These are phyloP conservation scores for Scaptomyza graminum DNA, from an alignment of 1,140 invertebrate species.

Conservation along the genomic window DNA sequence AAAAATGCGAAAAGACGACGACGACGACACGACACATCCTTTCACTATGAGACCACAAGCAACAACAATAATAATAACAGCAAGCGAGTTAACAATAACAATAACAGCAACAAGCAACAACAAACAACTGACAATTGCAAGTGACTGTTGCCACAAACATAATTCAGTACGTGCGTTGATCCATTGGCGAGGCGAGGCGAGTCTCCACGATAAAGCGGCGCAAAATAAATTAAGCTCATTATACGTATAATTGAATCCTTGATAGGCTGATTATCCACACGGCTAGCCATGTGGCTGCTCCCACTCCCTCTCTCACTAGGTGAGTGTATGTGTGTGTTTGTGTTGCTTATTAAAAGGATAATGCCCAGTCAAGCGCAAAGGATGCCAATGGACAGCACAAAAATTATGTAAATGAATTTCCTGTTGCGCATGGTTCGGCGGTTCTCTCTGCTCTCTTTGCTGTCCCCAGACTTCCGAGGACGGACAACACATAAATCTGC, in stretches of 20 bases:
- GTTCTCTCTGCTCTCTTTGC: not conserved
- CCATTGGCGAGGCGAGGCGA: conserved; percentile 19
- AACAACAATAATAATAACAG: conserved; percentile 20
- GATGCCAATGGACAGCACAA: conserved; percentile 75
- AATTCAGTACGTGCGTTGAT: conserved; percentile 50
- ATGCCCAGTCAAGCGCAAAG: conserved; percentile 75
- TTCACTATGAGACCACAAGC: conserved; percentile 35
- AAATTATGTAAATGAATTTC: conserved; percentile 82
- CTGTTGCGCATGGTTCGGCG: conserved; percentile 67
- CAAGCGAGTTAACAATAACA: conserved; percentile 4
- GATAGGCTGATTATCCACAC: conserved; percentile 81
- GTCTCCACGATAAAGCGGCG: conserved; percentile 52
- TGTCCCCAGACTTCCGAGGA: not conserved
- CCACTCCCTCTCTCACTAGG: not conserved
- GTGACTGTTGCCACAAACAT: conserved; percentile 43
- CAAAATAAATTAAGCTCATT: conserved; percentile 75
- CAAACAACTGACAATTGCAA: conserved; percentile 18
- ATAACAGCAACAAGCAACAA: conserved; percentile 1
- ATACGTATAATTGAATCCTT: conserved; percentile 61
- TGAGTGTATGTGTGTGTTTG: conserved; percentile 12
- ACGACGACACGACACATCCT: conserved; percentile 37
- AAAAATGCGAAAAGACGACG: conserved; percentile 41
- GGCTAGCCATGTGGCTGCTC: conserved; percentile 54
- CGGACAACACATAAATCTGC: conserved; percentile 64
- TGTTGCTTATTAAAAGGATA: conserved; percentile 75